Evolutionary conservation across 1,140 invertebrate species (phyloP).

Genomic region (Thrips palmi): DNA sequence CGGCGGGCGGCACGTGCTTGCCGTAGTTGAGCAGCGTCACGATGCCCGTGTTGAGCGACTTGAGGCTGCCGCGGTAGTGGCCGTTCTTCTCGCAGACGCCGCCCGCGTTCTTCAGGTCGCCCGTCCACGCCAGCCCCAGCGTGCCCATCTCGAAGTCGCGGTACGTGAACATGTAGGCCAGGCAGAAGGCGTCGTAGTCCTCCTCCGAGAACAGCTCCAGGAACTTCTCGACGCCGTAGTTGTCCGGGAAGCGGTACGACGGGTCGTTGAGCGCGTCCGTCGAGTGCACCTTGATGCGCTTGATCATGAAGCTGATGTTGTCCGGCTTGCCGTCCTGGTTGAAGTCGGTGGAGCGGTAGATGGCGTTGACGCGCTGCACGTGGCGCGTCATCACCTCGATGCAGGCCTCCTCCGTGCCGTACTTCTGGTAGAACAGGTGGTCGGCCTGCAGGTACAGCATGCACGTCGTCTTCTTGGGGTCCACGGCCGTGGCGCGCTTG

Average conservation of each 20-base stretch:
- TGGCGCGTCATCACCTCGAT: constrained; percentile 90
- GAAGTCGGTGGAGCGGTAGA: constrained; percentile 88
- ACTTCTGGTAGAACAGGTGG: constrained; percentile 83
- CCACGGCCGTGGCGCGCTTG: constrained; percentile 53
- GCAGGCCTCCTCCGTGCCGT: constrained; percentile 81
- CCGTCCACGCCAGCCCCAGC: constrained; percentile 92
- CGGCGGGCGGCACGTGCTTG: constrained; percentile 92
- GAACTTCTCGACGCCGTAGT: constrained; percentile 89
- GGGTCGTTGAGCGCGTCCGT: constrained; percentile 62
- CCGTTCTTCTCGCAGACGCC: constrained; percentile 89
- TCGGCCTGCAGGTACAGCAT: constrained; percentile 89
- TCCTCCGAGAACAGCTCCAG: constrained; percentile 89
- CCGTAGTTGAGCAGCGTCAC: constrained; percentile 96
- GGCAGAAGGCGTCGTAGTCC: constrained; percentile 94
- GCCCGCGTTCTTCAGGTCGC: constrained; percentile 84
- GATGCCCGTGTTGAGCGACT: constrained; percentile 95
- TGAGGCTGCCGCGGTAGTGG: constrained; percentile 82
- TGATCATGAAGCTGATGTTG: constrained; percentile 92
- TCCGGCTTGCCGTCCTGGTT: constrained; percentile 79
- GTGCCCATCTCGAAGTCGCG: constrained; percentile 98
- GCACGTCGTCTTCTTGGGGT: constrained; percentile 46
- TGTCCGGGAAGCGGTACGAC: constrained; percentile 73
- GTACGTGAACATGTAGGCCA: constrained; percentile 99
- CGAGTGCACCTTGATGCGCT: constrained; percentile 85
- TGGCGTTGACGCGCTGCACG: constrained; percentile 82